Evolutionary conservation across 1,140 invertebrate genomes (phyloP).

Genomic region (Eufriesea mexicana): DNA sequence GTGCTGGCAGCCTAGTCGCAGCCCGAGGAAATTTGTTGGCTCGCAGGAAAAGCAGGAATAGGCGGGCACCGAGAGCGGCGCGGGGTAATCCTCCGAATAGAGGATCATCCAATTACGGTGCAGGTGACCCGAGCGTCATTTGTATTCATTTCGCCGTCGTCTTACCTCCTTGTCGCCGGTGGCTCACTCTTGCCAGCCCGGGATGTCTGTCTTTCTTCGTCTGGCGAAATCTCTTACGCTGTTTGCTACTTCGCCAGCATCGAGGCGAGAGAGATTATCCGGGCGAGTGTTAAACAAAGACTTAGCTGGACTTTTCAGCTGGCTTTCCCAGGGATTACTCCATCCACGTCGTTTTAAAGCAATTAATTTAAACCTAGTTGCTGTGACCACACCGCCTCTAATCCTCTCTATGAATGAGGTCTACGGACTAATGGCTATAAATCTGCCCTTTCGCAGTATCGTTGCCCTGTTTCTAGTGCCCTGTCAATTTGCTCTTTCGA

Average conservation of each 20-base stretch:
- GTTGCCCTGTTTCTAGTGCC: too few relatives aligned
- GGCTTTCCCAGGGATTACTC: slow-evolving; percentile 60
- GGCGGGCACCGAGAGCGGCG: slow-evolving; percentile 44
- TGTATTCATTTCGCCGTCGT: slow-evolving; percentile 72
- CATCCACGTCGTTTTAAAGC: slow-evolving; percentile 41
- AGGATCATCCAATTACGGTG: slow-evolving; percentile 75
- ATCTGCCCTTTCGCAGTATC: neutral
- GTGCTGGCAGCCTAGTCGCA: neutral
- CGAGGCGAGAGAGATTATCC: slow-evolving; percentile 64
- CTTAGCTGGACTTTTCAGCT: slow-evolving; percentile 55
- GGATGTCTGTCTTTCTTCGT: slow-evolving; percentile 1
- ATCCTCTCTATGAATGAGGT: slow-evolving; percentile 14
- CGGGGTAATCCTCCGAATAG: slow-evolving; percentile 72
- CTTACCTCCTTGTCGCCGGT: slow-evolving; percentile 54
- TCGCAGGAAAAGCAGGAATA: slow-evolving; percentile 47
- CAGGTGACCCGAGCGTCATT: slow-evolving; percentile 74
- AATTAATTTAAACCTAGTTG: slow-evolving; percentile 65
- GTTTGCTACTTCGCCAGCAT: neutral
- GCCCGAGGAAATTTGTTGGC: slow-evolving; percentile 46
- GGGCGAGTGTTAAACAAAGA: slow-evolving; percentile 71
- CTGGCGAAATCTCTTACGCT: slow-evolving; percentile 14
- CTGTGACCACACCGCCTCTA: slow-evolving; percentile 34
- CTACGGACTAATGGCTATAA: neutral
- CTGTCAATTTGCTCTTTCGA: too few relatives aligned
- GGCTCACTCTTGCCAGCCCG: slow-evolving; percentile 2